Conservation (phyloP, 1,140 invertebrate genomes). For the Drosophila gunungcola region DNA sequence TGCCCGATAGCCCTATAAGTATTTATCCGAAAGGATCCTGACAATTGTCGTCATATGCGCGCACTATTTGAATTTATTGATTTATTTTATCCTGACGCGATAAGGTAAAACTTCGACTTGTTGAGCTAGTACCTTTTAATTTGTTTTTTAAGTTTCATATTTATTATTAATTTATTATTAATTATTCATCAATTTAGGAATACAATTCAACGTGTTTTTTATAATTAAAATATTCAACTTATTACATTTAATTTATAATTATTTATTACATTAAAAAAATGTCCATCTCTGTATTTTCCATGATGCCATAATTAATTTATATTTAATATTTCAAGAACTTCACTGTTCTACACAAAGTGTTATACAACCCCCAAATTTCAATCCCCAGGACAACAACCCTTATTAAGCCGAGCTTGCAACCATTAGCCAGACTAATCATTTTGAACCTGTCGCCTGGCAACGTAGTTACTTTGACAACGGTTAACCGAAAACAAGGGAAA, state of each 20-base stretch:
- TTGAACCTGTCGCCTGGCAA: conserved; percentile 14
- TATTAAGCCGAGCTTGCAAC: conserved; percentile 28
- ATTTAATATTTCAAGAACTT: neutral
- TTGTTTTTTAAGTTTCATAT: neutral
- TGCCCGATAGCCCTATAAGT: conserved; percentile 7
- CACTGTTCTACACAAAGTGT: neutral
- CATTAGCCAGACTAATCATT: conserved; percentile 19
- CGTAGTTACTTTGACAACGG: conserved; percentile 21
- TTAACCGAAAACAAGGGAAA: conserved; percentile 33
- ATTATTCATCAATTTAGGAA: neutral
- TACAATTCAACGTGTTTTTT: no score
- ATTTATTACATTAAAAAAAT: no score
- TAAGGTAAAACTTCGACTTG: no score
- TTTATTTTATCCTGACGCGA: no score
- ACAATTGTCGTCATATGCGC: neutral
- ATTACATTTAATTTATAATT: no score
- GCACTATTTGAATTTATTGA: conserved; percentile 1
- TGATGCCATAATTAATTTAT: no score
- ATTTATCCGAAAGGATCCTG: neutral
- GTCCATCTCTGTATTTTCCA: no score
- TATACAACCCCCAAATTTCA: neutral
- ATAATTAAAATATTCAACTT: no score
- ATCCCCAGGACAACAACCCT: conserved; percentile 9
- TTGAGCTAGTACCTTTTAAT: neutral
- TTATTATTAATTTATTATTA: neutral